Evolutionary conservation across 2,113 vertebrate genomes (phyloP), one percentile per base, ranked within the genome.

Genomic region (Crypturellus undulatus): DNA sequence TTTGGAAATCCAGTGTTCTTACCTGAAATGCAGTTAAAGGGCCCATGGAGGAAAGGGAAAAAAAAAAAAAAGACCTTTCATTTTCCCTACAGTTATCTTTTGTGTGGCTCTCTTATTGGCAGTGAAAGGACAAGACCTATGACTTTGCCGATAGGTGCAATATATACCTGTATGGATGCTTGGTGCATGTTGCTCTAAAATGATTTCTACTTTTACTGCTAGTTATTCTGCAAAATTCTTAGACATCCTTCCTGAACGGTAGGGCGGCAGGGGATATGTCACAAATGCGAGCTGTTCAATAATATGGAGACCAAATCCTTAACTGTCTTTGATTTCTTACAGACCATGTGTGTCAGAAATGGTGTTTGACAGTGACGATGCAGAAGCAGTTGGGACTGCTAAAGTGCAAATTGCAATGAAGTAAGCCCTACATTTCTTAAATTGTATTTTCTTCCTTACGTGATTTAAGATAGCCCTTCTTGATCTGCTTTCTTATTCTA

Each of bases 341-440:
- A 98, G 98, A 88, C 84, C 94, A 1, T 92, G 94, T 70, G 77
- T 93, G 38, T 94, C 96, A 47, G 98, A 98, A 93, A 34, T 95
- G 62, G 93, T 98, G 67, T 98, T 98, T 45, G 98, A 98, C 88
- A 93, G 94, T 54, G 98, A 98, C 0, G 98, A 99, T 63, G 95
- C 98, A 24, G 97, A 97, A 79, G 91, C 94, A 25, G 84, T 43
- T 10, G 97, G 98, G 93, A 98, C 98, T 67, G 96, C 99, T 77
- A 99, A 98, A 97, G 97, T 99, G 90, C 98, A 99, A 95, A 98
- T 99, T 71, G 98, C 99, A 58, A 98, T 99, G 97, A 98, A 98
- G 97, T 99, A 97, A 97, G 97, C 6, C 1, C 7, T 15, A 40
- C 9, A 11, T 3, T 6, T 43, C 71, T 77, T 58, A 68, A 64